Evolutionary conservation across 2,797 vertebrate genomes (phyloP), one percentile per base, ranked within the genome.

Genomic region (Girardinus metallicus): DNA sequence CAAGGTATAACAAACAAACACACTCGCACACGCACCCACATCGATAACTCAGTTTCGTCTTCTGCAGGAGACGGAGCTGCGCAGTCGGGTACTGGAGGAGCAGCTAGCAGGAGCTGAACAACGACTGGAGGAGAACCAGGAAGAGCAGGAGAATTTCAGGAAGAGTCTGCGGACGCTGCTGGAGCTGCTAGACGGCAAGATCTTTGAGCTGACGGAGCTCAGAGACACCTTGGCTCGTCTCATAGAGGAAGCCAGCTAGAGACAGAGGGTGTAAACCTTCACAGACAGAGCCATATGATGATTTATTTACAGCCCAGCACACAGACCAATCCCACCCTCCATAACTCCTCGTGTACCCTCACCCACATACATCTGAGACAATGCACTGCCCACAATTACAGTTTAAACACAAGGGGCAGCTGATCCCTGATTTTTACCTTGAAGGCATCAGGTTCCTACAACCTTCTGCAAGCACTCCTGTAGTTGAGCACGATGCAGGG

Each of bases 181-280:
- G 97, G 98, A 99, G 96, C 96, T 99, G 91, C 96, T 99, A 95
- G 98, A 99, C 70, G 98, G 97, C 85, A 99, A 99, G 96, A 99
- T 99, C 96, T 99, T 99, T 94, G 98, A 99, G 97, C 96, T 99
- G 94, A 97, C 98, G 64, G 98, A 99, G 95, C 97, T 99, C 93
- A 96, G 98, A 93, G 98, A 99, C 96, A 99, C 97, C 88, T 94
- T 99, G 95, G 97, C 97, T 94, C 98, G 99, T 90, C 96, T 99
- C 91, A 97, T 97, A 95, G 97, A 99, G 93, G 97, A 99, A 92
- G 97, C 97, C 95, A 99, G 97, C 95, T 99, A 98, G 97, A 97
- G 93, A 93, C 74, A 79, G 80, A 83, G 87, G 85, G 78, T 79
- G 83, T 80, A 55, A 23, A 80, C 51, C 80, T 77, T 51, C 76